Evolutionary conservation across 2,113 vertebrate species (phyloP).

Genomic region (Phocoena sinus): DNA sequence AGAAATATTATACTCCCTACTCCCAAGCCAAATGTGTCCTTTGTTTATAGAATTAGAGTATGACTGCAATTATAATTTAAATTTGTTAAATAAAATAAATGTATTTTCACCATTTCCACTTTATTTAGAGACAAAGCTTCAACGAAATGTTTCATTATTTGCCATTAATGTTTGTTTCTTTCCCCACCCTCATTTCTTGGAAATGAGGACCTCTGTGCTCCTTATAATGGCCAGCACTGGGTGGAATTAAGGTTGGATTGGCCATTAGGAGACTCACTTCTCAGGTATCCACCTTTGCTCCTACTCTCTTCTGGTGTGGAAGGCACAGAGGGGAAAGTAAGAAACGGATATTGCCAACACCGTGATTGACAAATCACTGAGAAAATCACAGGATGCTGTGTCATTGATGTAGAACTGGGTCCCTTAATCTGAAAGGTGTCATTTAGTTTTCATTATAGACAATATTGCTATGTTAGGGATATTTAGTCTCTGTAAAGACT

Average conservation of each 20-base stretch:
- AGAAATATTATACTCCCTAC: not conserved
- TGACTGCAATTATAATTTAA: not conserved
- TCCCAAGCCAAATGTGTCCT: not conserved
- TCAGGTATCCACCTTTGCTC: fast-evolving
- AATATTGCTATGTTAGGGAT: not conserved
- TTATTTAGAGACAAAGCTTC: not conserved
- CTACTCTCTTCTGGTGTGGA: not conserved
- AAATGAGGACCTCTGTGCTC: not conserved
- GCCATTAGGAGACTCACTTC: not conserved
- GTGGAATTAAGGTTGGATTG: too few relatives aligned
- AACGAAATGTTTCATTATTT: not conserved
- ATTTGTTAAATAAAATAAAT: not conserved
- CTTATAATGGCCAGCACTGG: not conserved
- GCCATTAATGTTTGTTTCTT: not conserved
- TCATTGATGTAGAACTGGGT: not conserved
- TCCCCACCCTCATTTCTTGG: not conserved
- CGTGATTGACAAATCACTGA: not conserved
- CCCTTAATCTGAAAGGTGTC: not conserved
- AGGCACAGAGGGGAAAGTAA: not conserved
- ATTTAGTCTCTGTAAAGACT: not conserved
- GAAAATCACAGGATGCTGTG: not conserved
- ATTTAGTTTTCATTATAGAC: not conserved
- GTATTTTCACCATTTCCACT: not conserved
- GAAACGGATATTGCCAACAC: not conserved
- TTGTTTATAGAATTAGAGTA: not conserved